phyloP scores from a whole-genome alignment of 2,888 invertebrate species.

The Cheilosia scutellata region DNA sequence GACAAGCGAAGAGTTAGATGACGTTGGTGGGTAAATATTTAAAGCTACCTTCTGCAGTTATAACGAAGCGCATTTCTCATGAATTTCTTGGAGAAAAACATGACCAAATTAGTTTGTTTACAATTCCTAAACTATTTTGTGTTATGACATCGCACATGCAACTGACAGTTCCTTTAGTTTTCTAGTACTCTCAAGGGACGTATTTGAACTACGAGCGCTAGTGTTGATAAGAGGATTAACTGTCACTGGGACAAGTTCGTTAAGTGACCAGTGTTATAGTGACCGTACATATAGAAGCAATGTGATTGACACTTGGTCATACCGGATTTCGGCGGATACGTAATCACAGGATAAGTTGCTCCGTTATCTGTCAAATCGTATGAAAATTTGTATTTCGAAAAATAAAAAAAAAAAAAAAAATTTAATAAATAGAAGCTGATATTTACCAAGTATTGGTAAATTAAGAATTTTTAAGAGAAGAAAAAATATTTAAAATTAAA shows the following conservation, averaged over 20 bases:
- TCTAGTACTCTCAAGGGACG: not conserved
- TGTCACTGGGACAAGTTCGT: not conserved
- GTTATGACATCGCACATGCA: constrained; percentile 53
- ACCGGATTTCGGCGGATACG: too few relatives aligned
- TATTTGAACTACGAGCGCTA: not conserved
- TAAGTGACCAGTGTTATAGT: not conserved
- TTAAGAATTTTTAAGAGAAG: too few relatives aligned
- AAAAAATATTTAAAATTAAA: too few relatives aligned
- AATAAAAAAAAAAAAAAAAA: too few relatives aligned
- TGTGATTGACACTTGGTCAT: too few relatives aligned
- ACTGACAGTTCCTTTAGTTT: constrained; percentile 1
- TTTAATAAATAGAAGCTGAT: too few relatives aligned
- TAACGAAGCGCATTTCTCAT: constrained; percentile 6
- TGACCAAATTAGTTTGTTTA: constrained; percentile 32
- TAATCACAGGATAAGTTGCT: too few relatives aligned
- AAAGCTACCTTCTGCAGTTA: constrained; percentile 52
- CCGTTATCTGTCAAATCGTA: too few relatives aligned
- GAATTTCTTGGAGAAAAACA: constrained; percentile 44
- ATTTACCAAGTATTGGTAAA: too few relatives aligned
- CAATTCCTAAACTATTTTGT: not conserved
- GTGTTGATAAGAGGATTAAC: not conserved
- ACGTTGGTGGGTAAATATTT: too few relatives aligned
- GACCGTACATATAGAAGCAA: too few relatives aligned
- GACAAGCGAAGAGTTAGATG: constrained; percentile 11
- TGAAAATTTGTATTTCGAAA: too few relatives aligned